Percentiles rank a stretch among this genome's conserved stretches.
These are phyloP conservation scores for Dorcus parallelipipedus DNA, from an alignment of 2,888 invertebrate species.

Conservation along the genomic window DNA sequence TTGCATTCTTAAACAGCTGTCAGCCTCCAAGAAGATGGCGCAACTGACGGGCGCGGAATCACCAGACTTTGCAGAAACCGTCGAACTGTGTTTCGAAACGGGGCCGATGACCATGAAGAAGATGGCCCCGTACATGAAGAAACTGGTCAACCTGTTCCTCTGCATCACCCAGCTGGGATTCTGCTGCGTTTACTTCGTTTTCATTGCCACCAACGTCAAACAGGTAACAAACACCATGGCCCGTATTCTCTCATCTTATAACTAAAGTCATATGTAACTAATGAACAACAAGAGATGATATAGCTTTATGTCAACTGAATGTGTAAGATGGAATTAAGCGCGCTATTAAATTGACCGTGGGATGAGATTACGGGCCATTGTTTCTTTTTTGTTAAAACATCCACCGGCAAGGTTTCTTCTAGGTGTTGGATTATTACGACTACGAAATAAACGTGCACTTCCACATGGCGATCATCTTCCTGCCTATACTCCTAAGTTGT, in stretches of 20 bases:
- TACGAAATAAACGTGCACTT: constrained; percentile 61
- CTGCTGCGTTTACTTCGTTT: constrained; percentile 96
- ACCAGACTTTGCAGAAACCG: constrained; percentile 79
- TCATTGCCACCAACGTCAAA: constrained; percentile 82
- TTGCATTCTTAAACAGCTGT: too few relatives aligned
- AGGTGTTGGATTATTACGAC: constrained; percentile 68
- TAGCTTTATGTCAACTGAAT: too few relatives aligned
- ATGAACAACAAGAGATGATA: too few relatives aligned
- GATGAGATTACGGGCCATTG: too few relatives aligned
- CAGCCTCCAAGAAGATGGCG: constrained; percentile 55
- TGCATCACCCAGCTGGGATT: constrained; percentile 97
- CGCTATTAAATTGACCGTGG: neutral
- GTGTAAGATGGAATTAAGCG: neutral
- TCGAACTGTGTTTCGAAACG: constrained; percentile 73
- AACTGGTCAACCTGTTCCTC: constrained; percentile 78
- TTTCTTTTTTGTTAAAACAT: too few relatives aligned
- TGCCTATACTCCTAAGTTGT: constrained; percentile 70
- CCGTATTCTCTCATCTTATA: neutral
- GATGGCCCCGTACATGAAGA: constrained; percentile 63
- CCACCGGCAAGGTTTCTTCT: constrained; percentile 27
- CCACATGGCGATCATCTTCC: constrained; percentile 70
- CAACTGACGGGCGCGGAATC: constrained; percentile 55
- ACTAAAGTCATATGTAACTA: too few relatives aligned
- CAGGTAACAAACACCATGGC: constrained; percentile 53
- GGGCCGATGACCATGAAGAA: constrained; percentile 66